Evolutionary conservation across 1,140 invertebrate species (phyloP), one percentile per base, ranked within the genome.

Genomic region (Thaumatotibia leucotreta): DNA sequence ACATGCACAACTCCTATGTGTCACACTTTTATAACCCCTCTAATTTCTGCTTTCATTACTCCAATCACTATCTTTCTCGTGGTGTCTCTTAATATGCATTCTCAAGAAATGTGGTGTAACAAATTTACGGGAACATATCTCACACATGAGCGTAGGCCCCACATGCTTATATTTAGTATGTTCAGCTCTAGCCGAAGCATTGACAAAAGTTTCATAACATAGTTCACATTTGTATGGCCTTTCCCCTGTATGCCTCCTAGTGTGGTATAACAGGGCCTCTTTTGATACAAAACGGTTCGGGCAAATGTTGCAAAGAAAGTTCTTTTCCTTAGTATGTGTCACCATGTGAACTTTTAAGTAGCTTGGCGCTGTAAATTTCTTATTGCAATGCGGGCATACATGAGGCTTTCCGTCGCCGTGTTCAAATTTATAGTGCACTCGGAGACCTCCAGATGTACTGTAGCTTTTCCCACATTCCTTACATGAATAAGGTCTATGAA

Each of bases 211-310:
- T 61, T 88, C 83, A 88, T 61, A 70, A 82, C 52, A 58, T 8
- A 22, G 52, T 14, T 58, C 52, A 27, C 52, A 58, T 14, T 58
- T 27, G 61, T 91, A 93, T 0, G 92, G 92, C 62, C 88, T 88
- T 75, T 92, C 92, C 3, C 91, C 89, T 4, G 89, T 91, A 62
- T 92, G 92, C 27, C 84, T 77, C 52, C 88, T 75, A n/a, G 86
- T 85, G 63, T 92, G 91, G 45, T 89, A 89, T 61, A 90, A 73
- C 6, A 91, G 71, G 10, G 89, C 85, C 45, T 87, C 84, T 73
- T 88, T 88, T 5, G 88, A 84, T 3, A 87, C 87, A 85, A 92
- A 92, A 63, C 70, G 80, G 32, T 77, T 79, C 0, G 68, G 71
- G 71, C 91, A 92, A 24, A 91, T 73, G 10, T 86, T 73, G 75